Evolutionary conservation across 2,113 vertebrate species (phyloP).

Genomic region (Oncorhynchus tshawytscha): DNA sequence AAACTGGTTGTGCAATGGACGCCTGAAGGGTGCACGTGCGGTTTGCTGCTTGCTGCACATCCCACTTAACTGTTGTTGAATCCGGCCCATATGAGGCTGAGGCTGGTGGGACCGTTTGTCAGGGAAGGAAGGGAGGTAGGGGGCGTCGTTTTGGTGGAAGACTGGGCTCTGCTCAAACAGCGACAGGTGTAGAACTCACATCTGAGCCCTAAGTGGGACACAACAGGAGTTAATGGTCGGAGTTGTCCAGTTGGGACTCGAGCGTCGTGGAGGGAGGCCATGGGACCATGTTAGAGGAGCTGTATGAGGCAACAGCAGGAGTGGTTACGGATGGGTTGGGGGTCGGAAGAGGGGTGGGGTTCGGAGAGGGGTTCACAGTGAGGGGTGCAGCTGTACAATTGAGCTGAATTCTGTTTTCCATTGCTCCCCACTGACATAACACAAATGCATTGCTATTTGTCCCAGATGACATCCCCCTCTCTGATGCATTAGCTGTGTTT

Average conservation of each 20-base stretch:
- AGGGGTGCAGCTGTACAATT: slow-evolving; percentile 45
- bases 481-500: slow-evolving; percentile 34
- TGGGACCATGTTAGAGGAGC: background rate
- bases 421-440: slow-evolving; percentile 39
- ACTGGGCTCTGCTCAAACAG: background rate
- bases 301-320: background rate
- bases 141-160: background rate
- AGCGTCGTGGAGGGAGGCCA: background rate
- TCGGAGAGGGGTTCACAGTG: background rate
- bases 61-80: slow-evolving; percentile 24
- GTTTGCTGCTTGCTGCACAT: background rate
- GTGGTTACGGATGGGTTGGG: background rate
- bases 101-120: slow-evolving; percentile 7
- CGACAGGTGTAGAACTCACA: background rate
- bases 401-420: slow-evolving; percentile 42
- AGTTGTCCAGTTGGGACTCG: background rate
- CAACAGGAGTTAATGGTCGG: background rate
- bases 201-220: background rate
- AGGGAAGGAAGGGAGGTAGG: background rate
- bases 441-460: slow-evolving; percentile 26
- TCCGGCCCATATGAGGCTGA: background rate
- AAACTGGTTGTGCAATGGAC: background rate
- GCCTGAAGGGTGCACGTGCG: background rate
- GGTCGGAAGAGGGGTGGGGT: background rate
- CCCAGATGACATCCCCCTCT: slow-evolving; percentile 21